Conservation (phyloP, 2,113 vertebrate genomes). For the Lichenostomus cassidix region DNA sequence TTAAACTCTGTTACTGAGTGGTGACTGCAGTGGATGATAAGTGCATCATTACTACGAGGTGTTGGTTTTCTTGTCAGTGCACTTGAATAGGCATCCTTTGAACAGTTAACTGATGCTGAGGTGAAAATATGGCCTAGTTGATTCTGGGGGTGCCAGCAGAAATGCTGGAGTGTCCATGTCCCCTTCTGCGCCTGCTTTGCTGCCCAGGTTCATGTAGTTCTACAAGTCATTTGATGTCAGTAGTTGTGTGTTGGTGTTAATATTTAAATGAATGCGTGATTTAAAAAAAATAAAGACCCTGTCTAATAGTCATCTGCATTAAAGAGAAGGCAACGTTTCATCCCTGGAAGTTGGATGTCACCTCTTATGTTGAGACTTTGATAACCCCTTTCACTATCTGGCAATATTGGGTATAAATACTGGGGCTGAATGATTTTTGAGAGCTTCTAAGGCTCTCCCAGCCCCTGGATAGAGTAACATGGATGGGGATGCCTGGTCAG, state of each 20-base stretch:
- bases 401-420: background rate
- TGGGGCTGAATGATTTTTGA: background rate
- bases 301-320: fast-evolving
- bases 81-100: background rate
- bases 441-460: background rate
- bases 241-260: background rate
- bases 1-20: background rate
- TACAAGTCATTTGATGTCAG: background rate
- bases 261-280: background rate
- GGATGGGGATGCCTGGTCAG: background rate
- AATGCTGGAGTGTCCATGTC: background rate
- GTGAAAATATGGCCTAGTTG: background rate
- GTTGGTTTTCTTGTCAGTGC: background rate
- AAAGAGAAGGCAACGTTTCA: background rate
- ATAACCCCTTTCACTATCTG: background rate
- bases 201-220: background rate
- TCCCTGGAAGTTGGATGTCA: background rate
- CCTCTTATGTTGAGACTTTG: background rate
- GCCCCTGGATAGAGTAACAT: fast-evolving
- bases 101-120: background rate
- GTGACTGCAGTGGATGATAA: background rate
- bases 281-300: background rate
- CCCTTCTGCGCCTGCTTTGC: background rate
- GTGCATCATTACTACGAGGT: background rate
- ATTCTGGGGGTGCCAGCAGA: background rate